Evolutionary conservation across 2,113 vertebrate genomes (phyloP), one percentile per base, ranked within the genome.

Genomic region (Mus spicilegus): DNA sequence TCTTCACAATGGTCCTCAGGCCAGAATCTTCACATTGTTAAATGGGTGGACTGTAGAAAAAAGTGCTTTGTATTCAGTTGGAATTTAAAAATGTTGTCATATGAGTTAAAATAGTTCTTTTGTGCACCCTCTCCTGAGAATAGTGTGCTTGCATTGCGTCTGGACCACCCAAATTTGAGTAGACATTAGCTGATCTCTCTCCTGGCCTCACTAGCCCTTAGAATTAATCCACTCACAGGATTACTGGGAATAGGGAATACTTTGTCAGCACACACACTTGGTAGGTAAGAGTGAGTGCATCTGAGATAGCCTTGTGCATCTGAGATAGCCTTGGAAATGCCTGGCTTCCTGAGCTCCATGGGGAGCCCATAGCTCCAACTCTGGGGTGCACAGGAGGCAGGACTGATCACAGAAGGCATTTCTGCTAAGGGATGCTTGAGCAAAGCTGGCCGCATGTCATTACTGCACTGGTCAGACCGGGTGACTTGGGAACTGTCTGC

Each of bases 41-140:
- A 73, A 76, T 93, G 72, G 49, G 16, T 95, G 12, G 39, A 46
- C 54, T 87, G 5, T 81, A 46, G 58, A 70, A 93, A 95, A 70
- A 89, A 77, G 20, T 90, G 33, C 67, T 93, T n/a, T 91, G 11
- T 84, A 65, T 19, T 91, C 70, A 91, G 81, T 49, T 96, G 42
- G 6, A 91, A 56, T 30, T 93, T 95, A 39, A 75, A 93, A 77
- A 89, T n/a, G 90, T 93, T 46, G 24, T 96, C 92, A 17, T 49
- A 51, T 76, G 51, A 97, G 12, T 95, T 96, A 93, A 88, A 77
- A 46, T 87, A 20, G 17, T 87, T 90, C 54, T 75, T 95, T 91
- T 88, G 69, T 94, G 20, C 0, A 84, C 28, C 19, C 39, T 78
- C 56, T 94, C 49, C 90, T 78, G 63, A 91, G 54, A 72, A 51